Conservation (phyloP, 2,888 invertebrate genomes). For the Mystacides longicornis region DNA sequence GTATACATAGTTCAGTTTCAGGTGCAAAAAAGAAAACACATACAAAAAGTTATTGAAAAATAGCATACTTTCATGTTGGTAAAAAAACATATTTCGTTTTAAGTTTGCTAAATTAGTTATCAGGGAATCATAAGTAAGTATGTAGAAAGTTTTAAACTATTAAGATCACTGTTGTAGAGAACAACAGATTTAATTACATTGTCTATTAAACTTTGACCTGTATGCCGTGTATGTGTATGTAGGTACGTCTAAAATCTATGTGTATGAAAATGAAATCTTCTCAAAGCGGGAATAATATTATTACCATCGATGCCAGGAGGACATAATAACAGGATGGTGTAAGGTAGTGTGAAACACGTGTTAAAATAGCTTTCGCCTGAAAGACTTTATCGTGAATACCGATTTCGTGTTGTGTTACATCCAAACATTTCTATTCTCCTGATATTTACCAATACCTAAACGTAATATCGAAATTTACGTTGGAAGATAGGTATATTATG, state of each 20-base stretch:
- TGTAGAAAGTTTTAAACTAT: no score
- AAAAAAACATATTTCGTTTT: no score
- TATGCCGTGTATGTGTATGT: not conserved
- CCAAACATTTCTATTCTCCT: slow-evolving; percentile 11
- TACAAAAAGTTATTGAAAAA: no score
- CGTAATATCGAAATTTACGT: no score
- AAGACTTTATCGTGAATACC: slow-evolving; percentile 25
- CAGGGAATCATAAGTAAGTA: no score
- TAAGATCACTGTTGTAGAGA: not conserved
- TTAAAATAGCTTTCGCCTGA: slow-evolving; percentile 24
- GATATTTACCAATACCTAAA: no score
- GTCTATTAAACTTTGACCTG: slow-evolving; percentile 17
- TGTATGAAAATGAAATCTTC: no score
- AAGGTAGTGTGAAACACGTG: slow-evolving; percentile 23
- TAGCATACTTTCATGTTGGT: no score
- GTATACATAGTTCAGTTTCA: no score
- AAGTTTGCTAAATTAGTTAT: no score
- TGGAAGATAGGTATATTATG: not conserved
- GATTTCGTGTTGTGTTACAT: slow-evolving; percentile 21
- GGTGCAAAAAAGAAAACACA: no score
- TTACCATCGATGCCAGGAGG: slow-evolving; percentile 7
- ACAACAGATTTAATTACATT: slow-evolving; percentile 12
- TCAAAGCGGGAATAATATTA: slow-evolving; percentile 13
- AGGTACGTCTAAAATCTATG: no score
- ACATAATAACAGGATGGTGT: slow-evolving; percentile 12